Conservation (phyloP, 2,888 invertebrate species). For the Protonemura montana region DNA sequence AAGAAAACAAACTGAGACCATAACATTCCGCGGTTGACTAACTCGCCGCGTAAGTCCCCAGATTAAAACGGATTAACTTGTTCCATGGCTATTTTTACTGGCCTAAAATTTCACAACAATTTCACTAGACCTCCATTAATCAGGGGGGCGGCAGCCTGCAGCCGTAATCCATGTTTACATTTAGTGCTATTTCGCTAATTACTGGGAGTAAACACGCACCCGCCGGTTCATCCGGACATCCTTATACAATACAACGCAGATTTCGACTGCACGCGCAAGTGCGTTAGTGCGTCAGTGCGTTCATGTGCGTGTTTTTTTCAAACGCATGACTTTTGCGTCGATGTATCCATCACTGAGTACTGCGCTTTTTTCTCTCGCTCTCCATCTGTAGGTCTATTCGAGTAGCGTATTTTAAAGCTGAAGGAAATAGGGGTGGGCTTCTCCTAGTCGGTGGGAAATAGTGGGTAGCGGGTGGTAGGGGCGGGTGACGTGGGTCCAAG, state of each 20-base stretch:
- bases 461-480: background rate
- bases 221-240: too few relatives aligned
- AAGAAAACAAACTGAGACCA: background rate
- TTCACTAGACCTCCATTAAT: background rate
- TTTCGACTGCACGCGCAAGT: too few relatives aligned
- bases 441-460: background rate
- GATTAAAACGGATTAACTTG: background rate
- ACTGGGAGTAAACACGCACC: background rate
- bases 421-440: background rate
- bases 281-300: background rate
- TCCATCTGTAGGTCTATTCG: background rate
- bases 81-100: too few relatives aligned
- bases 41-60: background rate
- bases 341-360: background rate
- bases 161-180: background rate
- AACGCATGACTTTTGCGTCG: background rate
- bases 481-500: background rate
- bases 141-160: background rate
- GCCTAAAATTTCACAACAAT: background rate
- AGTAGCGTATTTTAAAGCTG: background rate
- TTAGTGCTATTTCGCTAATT: background rate
- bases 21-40: background rate
- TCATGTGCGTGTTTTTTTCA: background rate
- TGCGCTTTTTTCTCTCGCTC: background rate
- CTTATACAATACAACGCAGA: too few relatives aligned